Evolutionary conservation across 2,888 invertebrate genomes (phyloP), one percentile per base, ranked within the genome.

Genomic region (Cephus pulcher): DNA sequence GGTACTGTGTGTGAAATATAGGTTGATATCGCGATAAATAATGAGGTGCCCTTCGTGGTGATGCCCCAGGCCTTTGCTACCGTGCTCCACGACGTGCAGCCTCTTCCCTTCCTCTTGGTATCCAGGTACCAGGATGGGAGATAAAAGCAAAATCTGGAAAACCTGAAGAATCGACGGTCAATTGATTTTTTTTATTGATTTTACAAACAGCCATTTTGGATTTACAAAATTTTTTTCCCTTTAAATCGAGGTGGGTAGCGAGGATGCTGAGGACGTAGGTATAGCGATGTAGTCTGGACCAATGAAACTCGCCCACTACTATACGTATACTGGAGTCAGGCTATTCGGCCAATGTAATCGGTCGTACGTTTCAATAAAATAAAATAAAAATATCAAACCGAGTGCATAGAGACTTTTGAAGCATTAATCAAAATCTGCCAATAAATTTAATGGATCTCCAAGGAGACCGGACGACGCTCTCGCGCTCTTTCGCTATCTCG

Each of bases 1-100:
- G 84, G 80, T 77, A 77, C 84, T 85, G 86, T 86, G 87, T 86
- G 87, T 88, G 86, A 90, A 90, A 90, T 90, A 90, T 90, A 90
- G 89, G 90, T 89, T 90, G 90, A 90, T 90, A 90, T 89, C 88
- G 87, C 87, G 90, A 90, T 90, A 90, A 90, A 90, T 90, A 90
- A 90, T 88, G 88, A 90, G 89, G 87, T 89, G 87, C 86, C 87
- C 89, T 89, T 90, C 88, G 86, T 85, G 88, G 88, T 86, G 87
- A 87, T 87, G 90, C 90, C 89, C 82, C 82, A 85, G 90, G 90
- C 89, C 84, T 82, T 83, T 82, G 90, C 90, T 90, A 90, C 90
- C 84, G 90, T 88, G 83, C 84, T 88, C 80, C 79, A 75, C 78
- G 79, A 75, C 80, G 56, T 56, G n/a, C 77, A 56, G 56, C 56